A percentile compares a stretch with the other conserved stretches of the same genome.
phyloP scores from a whole-genome alignment of 2,797 vertebrate species.

The Limnodromus scolopaceus region DNA sequence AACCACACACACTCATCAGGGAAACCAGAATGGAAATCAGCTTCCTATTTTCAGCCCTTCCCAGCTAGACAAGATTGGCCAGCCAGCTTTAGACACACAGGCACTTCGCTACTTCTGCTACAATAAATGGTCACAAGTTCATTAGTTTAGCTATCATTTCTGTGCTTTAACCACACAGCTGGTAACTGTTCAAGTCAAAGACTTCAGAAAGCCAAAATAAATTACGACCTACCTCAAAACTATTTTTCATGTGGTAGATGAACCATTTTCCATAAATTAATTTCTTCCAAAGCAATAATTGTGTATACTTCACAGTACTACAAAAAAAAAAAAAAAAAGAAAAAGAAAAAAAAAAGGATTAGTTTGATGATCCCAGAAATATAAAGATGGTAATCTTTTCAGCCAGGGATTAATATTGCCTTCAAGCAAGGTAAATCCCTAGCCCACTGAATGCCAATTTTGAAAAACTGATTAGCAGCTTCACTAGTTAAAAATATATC shows the following conservation, averaged over 20 bases:
- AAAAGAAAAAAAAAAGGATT: background rate
- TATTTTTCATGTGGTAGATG: background rate
- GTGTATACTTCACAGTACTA: background rate
- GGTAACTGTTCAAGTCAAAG: background rate
- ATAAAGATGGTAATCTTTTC: background rate
- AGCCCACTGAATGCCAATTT: background rate
- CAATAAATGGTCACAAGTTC: background rate
- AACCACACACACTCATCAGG: background rate
- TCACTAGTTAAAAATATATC: background rate
- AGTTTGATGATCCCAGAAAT: background rate
- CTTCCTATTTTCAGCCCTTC: background rate
- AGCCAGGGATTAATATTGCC: background rate
- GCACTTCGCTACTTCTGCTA: background rate
- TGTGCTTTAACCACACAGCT: background rate
- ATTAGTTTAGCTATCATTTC: background rate
- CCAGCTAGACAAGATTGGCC: background rate
- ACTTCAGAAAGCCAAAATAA: background rate
- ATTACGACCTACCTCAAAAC: background rate
- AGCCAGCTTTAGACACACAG: background rate
- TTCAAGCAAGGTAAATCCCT: constrained; percentile 23
- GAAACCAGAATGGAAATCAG: background rate
- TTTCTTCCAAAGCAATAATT: background rate
- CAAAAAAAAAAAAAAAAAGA: no score
- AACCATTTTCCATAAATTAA: background rate
- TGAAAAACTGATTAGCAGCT: constrained; percentile 3